Base-by-base conservation (phyloP, 2,113 vertebrate species). In the Urocitellus parryii region DNA sequence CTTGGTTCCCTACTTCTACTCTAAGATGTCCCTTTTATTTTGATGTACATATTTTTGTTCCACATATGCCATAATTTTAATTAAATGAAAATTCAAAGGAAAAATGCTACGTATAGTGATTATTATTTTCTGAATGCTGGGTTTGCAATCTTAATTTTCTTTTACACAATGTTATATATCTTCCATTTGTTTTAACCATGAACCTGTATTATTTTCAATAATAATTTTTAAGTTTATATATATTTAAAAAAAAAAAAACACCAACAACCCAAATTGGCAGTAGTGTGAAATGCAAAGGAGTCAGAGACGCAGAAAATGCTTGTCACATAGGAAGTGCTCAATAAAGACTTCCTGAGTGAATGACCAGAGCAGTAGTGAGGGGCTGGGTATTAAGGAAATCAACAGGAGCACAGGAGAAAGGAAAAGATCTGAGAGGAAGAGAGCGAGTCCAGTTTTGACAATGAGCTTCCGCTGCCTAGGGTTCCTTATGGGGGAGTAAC, bases 91-190 rank as follows among this genome's bases (percentile, higher is more conserved):
- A 56, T 29, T 72, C 67, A 91, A 80, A 91, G 29, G 58, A 61
- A 34, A 81, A 85, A 94, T 27, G 12, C 51, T 72, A 79, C 79
- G 78, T 63, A 51, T n/a, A 73, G 39, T 61, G 17, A 8, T 37
- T 65, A 34, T 68, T 68, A 42, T 61, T 67, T 42, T 39, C 58
- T 68, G n/a, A 25, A 9, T 29, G n/a, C 20, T 68, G 27, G 17
- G 78, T 24, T 88, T 93, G 22, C 61, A n/a, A 68, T 68, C 68
- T 78, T 51, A 51, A 78, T 78, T 95, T 95, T 84, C 70, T 68
- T 94, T 74, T 39, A 37, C 13, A 16, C 25, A 25, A 61, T 68
- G 83, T 65, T 56, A 37, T 9, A 16, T 34, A 25, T 58, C 51
- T 86, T 90, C n/a, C 20, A 51, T 63, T 67, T 67, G 16, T 78